Percentiles rank a stretch among this genome's conserved stretches.
Evolutionary conservation across 2,113 vertebrate species (phyloP).

Genomic region (Hiodon tergisus): DNA sequence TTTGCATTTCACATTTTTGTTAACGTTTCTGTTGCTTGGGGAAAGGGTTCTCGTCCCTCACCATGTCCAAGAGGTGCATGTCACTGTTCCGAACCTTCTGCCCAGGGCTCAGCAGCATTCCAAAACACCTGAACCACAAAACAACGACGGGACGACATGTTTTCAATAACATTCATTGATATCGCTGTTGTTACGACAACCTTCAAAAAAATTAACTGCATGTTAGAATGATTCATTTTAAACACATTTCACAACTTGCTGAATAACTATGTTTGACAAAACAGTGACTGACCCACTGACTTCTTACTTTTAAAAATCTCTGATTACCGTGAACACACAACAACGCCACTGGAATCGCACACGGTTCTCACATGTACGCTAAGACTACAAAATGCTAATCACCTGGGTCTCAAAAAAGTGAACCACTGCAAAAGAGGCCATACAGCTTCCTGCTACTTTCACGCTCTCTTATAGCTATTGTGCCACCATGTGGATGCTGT

Average conservation of each 20-base stretch:
- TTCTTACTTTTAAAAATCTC: not conserved
- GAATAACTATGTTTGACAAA: not conserved
- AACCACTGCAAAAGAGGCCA: not conserved
- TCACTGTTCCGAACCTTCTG: slow-evolving; percentile 93
- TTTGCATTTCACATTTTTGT: no score
- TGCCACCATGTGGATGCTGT: slow-evolving; percentile 28
- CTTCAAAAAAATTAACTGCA: not conserved
- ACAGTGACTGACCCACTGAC: not conserved
- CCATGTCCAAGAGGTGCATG: slow-evolving; percentile 97
- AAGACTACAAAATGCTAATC: no score
- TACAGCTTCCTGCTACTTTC: not conserved
- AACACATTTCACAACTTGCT: not conserved
- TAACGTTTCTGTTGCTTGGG: no score
- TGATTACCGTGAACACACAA: not conserved
- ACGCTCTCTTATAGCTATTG: slow-evolving; percentile 8
- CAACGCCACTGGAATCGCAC: not conserved
- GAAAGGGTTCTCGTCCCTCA: slow-evolving; percentile 49
- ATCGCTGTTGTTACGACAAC: no score
- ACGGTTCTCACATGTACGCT: no score
- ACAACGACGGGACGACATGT: not conserved
- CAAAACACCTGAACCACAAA: slow-evolving; percentile 80
- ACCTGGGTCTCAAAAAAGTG: no score
- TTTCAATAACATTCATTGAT: not conserved
- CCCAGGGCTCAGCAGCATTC: slow-evolving; percentile 93
- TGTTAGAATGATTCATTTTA: not conserved